phyloP scores from a whole-genome alignment of 2,113 vertebrate genomes.

The Pogona vitticeps region DNA sequence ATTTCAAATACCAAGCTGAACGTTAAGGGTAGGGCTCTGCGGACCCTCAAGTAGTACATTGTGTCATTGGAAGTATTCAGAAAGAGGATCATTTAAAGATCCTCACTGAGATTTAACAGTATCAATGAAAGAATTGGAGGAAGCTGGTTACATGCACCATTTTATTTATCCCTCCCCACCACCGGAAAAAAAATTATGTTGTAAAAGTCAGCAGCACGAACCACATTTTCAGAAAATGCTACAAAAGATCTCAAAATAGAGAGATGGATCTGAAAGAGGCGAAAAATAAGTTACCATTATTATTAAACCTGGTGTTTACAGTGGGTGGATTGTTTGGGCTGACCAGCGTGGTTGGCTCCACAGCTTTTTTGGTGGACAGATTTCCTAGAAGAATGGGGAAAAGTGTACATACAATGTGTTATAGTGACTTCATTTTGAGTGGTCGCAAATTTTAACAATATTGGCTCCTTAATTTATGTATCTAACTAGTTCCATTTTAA shows the following conservation, averaged over 20 bases:
- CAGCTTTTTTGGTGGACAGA: slow-evolving; percentile 23
- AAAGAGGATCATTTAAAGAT: background rate
- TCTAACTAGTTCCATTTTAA: background rate
- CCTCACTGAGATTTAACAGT: background rate
- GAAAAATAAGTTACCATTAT: slow-evolving; percentile 18
- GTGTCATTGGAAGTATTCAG: background rate
- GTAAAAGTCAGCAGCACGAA: background rate
- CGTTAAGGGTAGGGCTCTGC: too few species aligned
- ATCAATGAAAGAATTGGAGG: background rate
- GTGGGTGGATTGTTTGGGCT: slow-evolving; percentile 16
- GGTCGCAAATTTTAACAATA: background rate
- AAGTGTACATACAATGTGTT: background rate
- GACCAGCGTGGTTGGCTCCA: slow-evolving; percentile 19
- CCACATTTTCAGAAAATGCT: background rate
- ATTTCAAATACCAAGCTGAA: background rate
- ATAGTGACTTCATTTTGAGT: background rate
- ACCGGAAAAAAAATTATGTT: background rate
- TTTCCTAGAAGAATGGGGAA: slow-evolving; percentile 6
- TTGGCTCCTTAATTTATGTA: background rate
- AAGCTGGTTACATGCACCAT: background rate
- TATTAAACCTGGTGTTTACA: slow-evolving; percentile 5
- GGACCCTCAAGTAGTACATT: too few species aligned
- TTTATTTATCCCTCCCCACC: background rate
- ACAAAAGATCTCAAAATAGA: background rate
- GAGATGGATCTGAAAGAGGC: background rate